These are phyloP conservation scores for Atherinosoma microstoma DNA, from an alignment of 2,797 vertebrate species.

Conservation along the genomic window DNA sequence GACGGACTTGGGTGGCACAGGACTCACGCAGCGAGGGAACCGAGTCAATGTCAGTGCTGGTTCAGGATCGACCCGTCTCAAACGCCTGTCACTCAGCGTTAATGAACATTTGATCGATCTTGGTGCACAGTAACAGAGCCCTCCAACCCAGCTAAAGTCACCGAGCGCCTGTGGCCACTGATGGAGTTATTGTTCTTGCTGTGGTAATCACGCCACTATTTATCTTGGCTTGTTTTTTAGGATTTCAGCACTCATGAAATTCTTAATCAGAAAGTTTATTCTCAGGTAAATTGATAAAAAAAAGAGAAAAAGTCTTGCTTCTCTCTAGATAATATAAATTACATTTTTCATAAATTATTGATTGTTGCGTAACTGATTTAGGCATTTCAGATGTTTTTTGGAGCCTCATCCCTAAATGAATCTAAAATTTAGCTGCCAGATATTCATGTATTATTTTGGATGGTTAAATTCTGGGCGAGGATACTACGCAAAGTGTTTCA, in stretches of 20 bases:
- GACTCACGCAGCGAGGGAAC: constrained; percentile 47
- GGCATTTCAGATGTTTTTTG: background rate
- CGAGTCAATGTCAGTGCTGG: constrained; percentile 77
- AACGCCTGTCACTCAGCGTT: constrained; percentile 58
- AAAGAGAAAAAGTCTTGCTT: too few relatives aligned
- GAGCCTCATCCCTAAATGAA: background rate
- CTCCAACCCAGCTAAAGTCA: constrained; percentile 49
- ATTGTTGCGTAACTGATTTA: background rate
- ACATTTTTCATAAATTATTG: background rate
- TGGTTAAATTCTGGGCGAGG: background rate
- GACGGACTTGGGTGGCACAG: constrained; percentile 61
- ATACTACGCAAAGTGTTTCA: too few relatives aligned
- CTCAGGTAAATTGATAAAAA: too few relatives aligned
- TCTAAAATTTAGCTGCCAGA: background rate
- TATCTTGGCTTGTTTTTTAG: constrained; percentile 25
- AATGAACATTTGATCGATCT: constrained; percentile 73
- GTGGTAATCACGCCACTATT: constrained; percentile 58
- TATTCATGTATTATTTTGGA: background rate
- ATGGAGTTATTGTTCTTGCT: constrained; percentile 40
- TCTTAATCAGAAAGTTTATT: constrained; percentile 2
- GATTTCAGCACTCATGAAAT: constrained; percentile 24
- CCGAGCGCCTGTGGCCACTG: constrained; percentile 20
- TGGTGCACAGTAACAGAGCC: constrained; percentile 38
- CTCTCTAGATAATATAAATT: background rate
- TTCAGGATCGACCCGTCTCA: constrained; percentile 70